These are phyloP conservation scores for Drosophila rufa DNA, from an alignment of 1,140 invertebrate genomes.

Conservation along the genomic window DNA sequence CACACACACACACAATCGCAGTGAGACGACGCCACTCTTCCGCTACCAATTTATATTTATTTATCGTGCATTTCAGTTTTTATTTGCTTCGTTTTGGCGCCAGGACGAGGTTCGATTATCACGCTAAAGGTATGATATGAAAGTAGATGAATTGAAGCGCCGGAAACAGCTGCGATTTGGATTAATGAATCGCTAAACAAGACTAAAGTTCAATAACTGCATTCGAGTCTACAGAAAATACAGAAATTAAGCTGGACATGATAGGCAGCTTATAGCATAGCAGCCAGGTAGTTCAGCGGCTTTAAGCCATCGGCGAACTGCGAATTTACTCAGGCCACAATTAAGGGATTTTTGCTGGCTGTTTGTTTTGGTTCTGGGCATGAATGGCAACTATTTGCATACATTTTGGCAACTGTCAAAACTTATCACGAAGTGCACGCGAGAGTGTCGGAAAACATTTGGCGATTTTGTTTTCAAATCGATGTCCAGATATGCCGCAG, in stretches of 20 bases:
- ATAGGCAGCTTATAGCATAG: conserved; percentile 3
- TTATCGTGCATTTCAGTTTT: conserved; percentile 53
- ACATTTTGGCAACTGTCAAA: conserved; percentile 64
- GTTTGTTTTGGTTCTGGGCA: conserved; percentile 14
- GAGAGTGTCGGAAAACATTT: conserved; percentile 62
- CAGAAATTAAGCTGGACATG: background rate
- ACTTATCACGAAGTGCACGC: conserved; percentile 64
- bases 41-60: conserved; percentile 79
- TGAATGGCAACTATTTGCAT: conserved; percentile 59
- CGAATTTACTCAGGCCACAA: conserved; percentile 38
- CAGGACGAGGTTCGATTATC: conserved; percentile 17
- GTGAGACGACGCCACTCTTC: conserved; percentile 71
- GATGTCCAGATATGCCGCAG: conserved; percentile 52
- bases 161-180: conserved; percentile 3
- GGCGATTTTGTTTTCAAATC: conserved; percentile 67
- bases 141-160: conserved; percentile 19
- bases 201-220: background rate
- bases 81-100: conserved; percentile 31
- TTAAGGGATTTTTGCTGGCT: conserved; percentile 32
- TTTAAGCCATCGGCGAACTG: conserved; percentile 31
- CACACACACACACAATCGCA: conserved; percentile 61
- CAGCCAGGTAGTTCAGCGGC: conserved; percentile 7
- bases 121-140: background rate
- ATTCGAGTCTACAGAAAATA: background rate
- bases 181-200: conserved; percentile 26